Base-by-base conservation (phyloP, 2,797 vertebrate species). In the Chaetophractus vellerosus region DNA sequence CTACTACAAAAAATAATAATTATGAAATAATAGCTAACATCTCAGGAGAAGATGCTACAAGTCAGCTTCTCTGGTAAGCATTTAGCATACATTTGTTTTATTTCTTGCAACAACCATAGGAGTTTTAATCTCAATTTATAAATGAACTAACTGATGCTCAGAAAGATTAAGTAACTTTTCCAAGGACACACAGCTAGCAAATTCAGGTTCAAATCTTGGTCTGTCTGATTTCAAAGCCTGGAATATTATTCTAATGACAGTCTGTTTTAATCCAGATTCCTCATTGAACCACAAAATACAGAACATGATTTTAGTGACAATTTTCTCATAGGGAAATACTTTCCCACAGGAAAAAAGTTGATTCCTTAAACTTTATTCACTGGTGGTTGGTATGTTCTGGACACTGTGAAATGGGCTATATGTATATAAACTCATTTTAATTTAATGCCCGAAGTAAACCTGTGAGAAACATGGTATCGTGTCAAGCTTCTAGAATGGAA, bases 331-430 rank as follows among this genome's bases (percentile, higher is more conserved):
- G 45, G 45, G 10, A 45, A 45, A 45, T 45, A 31, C 57, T 57
- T 82, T 90, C 3, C 7, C 19, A 33, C 3, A 68, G 12, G 59
- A 61, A 19, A 74, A 16, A 14, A 81, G 18, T 82, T 48, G 63
- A 84, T 63, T 90, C 8, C 31, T 82, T 82, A 90, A 31, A 24
- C 16, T 86, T 24, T 82, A 55, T 78, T 94, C 33, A 72, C 11
- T 72, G n/a, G 2, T 72, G 38, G 64, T 45, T 71, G 57, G 2
- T 12, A 33, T 38, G 26, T 87, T 78, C 12, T 38, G 18, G n/a
- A 72, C 31, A 59, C 26, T 16, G 14, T 9, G 24, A 26, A 23
- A 57, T 33, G 48, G 31, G 19, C 26, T 75, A 41, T 0, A 6
- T 68, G 26, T 26, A 74, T 6, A 1, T 59, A 72, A 64, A 90